Evolutionary conservation across 2,888 invertebrate species (phyloP), one percentile per base, ranked within the genome.

Genomic region (Thelaira solivaga): DNA sequence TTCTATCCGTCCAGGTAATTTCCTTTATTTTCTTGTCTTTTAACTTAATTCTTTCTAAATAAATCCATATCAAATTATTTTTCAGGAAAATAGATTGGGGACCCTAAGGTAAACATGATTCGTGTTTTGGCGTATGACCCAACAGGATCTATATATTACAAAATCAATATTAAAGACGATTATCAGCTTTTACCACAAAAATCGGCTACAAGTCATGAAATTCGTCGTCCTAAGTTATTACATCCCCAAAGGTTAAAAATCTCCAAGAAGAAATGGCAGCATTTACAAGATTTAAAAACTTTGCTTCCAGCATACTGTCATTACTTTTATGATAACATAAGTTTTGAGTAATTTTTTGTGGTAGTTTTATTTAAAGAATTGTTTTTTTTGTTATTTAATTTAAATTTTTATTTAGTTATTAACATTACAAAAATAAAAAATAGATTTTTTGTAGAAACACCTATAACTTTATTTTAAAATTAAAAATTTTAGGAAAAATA

Each of bases 221-320:
- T 51, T 51, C 51, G 51, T 31, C 51, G 7, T 13, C 13, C 51
- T 51, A 51, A 51, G 13, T 51, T 51, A 51, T 51, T 51, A 31
- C 31, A 51, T 13, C 13, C 29, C 7, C 8, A 51, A 51, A 51
- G 51, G 29, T 51, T 51, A 29, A 51, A 51, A n/a, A n/a, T n/a
- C n/a, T n/a, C n/a, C n/a, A n/a, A n/a, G n/a, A n/a, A n/a, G n/a
- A n/a, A n/a, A n/a, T n/a, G n/a, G n/a, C n/a, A n/a, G n/a, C 39
- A 39, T 39, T 16, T 39, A 6, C 39, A 39, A 39, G 13, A 39
- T 16, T 4, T 39, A 39, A 39, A 39, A 39, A 16, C 39, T 39
- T 39, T 39, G 39, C 39, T 39, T 39, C 39, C 39, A 16, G 39
- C 39, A 39, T 13, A 16, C 39, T 39, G 16, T 16, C 39, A 39